Evolutionary conservation across 2,888 invertebrate species (phyloP).

Genomic region (Drosophila lacicola): DNA sequence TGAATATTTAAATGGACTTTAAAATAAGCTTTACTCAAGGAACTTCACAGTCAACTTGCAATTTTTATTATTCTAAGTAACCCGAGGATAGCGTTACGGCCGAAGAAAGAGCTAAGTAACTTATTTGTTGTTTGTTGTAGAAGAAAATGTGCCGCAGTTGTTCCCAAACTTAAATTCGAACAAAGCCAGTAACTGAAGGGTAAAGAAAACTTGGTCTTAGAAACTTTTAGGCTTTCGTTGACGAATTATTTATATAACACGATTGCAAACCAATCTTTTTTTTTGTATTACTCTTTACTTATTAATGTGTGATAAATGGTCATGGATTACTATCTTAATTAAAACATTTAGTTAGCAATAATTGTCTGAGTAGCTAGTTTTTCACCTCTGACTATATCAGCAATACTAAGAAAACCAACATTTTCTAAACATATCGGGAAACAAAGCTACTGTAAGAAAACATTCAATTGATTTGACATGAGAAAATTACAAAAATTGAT

Average conservation of each 20-base stretch:
- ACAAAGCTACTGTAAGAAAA: no score
- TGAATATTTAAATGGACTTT: no score
- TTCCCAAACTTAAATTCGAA: constrained; percentile 28
- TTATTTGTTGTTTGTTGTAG: constrained; percentile 45
- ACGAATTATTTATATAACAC: constrained; percentile 8
- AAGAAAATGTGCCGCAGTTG: no score
- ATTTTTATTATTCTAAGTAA: constrained; percentile 25
- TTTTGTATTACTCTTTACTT: constrained; percentile 19
- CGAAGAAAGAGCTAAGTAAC: constrained; percentile 57
- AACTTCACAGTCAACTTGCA: constrained; percentile 20
- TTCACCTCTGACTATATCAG: no score
- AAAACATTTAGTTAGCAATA: background rate
- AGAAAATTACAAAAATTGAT: no score
- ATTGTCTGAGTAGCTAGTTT: background rate
- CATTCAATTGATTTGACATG: no score
- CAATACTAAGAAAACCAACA: no score
- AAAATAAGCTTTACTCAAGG: no score
- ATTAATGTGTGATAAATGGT: background rate
- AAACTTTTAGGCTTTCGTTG: constrained; percentile 44
- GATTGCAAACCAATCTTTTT: constrained; percentile 58
- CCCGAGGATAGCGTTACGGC: constrained; percentile 21
- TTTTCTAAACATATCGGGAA: no score
- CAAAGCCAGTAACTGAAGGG: constrained; percentile 16
- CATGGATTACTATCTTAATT: background rate
- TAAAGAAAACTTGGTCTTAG: constrained; percentile 40